These are phyloP conservation scores for Bombylius discolor DNA, from an alignment of 2,888 invertebrate species.

Conservation along the genomic window DNA sequence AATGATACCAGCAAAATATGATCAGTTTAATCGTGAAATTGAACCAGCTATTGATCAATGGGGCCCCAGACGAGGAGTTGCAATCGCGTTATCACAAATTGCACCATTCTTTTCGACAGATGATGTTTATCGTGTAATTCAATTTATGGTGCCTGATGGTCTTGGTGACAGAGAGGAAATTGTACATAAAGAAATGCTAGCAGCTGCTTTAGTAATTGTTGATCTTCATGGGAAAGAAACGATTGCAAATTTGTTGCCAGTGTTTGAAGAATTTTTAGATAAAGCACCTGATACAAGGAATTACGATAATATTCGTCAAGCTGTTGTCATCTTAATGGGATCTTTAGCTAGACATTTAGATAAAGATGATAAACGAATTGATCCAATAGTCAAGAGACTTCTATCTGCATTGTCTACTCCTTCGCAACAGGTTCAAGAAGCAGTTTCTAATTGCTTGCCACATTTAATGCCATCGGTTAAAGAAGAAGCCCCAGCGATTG, in stretches of 20 bases:
- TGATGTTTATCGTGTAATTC: conserved; percentile 55
- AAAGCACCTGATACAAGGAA: conserved; percentile 82
- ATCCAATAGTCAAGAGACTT: conserved; percentile 85
- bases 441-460: conserved; percentile 91
- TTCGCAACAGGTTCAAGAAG: conserved; percentile 95
- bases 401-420: conserved; percentile 89
- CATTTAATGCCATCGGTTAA: conserved; percentile 86
- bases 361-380: conserved; percentile 75
- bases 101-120: conserved; percentile 51
- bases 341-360: conserved; percentile 92
- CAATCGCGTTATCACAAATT: conserved; percentile 64
- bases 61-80: conserved; percentile 81
- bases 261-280: conserved; percentile 88
- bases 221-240: conserved; percentile 84
- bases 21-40: conserved; percentile 83
- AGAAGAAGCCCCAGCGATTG: conserved; percentile 76
- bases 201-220: conserved; percentile 83
- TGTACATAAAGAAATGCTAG: conserved; percentile 82
- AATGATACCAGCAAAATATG: conserved; percentile 73
- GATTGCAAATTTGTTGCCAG: conserved; percentile 64
- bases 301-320: conserved; percentile 87
- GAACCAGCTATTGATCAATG: conserved; percentile 79
- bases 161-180: conserved; percentile 72
- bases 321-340: conserved; percentile 94
- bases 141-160: conserved; percentile 74